Conservation (phyloP, 1,140 invertebrate species). For the Ptiloglossa arizonensis region DNA sequence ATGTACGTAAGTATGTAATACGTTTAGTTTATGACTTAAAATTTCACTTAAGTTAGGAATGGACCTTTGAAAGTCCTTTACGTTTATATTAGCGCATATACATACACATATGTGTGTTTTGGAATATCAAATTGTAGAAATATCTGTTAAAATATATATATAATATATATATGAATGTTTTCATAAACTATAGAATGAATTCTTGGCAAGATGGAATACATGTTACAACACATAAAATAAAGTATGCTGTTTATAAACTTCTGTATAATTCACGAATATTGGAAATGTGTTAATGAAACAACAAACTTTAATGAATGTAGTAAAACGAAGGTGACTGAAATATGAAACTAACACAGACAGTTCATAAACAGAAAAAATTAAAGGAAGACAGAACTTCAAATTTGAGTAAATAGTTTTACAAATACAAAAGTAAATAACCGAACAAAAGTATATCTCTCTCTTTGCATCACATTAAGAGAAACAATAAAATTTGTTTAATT, state of each 20-base stretch:
- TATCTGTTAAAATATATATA: conserved; percentile 16
- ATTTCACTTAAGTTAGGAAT: conserved; percentile 73
- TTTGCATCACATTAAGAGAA: no score
- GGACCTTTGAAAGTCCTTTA: conserved; percentile 54
- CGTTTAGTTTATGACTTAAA: conserved; percentile 78
- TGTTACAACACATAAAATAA: conserved; percentile 4
- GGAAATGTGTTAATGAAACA: background rate
- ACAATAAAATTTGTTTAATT: background rate
- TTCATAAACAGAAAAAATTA: background rate
- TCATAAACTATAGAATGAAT: conserved; percentile 3
- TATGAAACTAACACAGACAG: background rate
- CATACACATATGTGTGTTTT: background rate
- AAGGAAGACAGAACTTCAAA: background rate
- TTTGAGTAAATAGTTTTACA: background rate
- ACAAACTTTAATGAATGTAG: background rate
- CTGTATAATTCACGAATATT: conserved; percentile 5
- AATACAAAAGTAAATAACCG: no score
- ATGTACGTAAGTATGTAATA: conserved; percentile 77
- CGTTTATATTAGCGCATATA: background rate
- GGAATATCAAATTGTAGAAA: conserved; percentile 28
- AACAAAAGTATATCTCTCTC: background rate
- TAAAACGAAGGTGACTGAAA: background rate
- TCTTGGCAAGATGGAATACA: conserved; percentile 9
- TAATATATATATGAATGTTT: conserved; percentile 14
- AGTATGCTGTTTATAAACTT: background rate